Base-by-base conservation (phyloP, 1,140 invertebrate genomes). In the Drosophila tsacasi region DNA sequence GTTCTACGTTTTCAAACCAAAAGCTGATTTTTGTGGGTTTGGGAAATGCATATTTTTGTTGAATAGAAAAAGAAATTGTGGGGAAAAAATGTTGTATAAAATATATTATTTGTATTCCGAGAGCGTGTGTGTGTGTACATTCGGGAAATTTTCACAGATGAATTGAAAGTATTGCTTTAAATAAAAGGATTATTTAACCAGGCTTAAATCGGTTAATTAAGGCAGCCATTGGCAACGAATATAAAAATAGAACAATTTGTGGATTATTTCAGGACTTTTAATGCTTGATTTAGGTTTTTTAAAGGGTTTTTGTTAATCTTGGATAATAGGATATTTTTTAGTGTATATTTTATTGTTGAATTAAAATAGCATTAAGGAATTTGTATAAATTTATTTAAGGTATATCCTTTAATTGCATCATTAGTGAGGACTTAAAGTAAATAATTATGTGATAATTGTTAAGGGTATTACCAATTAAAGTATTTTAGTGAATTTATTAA, bases 171-270 rank as follows among this genome's bases (percentile, higher is more conserved):
- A 68, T 67, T 55, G 49, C 67, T 55, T 55, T 71, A 39, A 71
- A 46, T 68, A 71, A 69, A 69, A 42, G 67, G 63, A 71, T 71
- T 71, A 71, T 55, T 54, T 21, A 46, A 44, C 39, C 64, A 23
- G 15, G 37, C 10, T 55, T 67, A 67, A 71, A 68, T 71, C 64
- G 63, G 67, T 71, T 71, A 71, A 71, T 71, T 71, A 71, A 67
- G 37, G 39, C 30, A 54, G 12, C 32, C 30, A 67, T 71, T 71
- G 67, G 55, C 37, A 9, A 37, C 30, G n/a, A 19, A n/a, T 30
- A 59, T 25, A 27, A 49, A 69, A 54, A 67, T 46, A 23, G 6
- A 55, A 39, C 49, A 42, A 66, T 71, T 68, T 23, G 63, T 37
- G 27, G 30, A 60, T 55, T 55, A 55, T 55, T 30, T 30, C 49